Conservation (phyloP, 2,113 vertebrate species). For the Scophthalmus maximus region DNA sequence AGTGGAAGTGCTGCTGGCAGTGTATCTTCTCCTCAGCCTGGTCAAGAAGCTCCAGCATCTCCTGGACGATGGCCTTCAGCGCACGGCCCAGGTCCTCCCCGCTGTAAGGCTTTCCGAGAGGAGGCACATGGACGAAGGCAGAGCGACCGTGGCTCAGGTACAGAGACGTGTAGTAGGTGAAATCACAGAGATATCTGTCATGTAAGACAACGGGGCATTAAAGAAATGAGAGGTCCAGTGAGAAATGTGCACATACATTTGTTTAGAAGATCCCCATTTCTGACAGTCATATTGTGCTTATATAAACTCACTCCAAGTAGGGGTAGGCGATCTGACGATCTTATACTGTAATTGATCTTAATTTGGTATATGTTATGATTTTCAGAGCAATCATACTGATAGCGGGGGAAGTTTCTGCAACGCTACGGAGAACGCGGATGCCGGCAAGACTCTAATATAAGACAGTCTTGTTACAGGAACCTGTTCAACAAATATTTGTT, state of each 20-base stretch:
- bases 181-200: conserved; percentile 94
- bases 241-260: not conserved
- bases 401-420: too few relatives aligned
- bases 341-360: too few relatives aligned
- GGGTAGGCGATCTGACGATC: too few relatives aligned
- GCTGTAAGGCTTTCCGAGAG: conserved; percentile 90
- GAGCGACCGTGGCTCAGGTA: conserved; percentile 91
- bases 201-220: not conserved
- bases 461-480: too few relatives aligned
- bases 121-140: conserved; percentile 94
- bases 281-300: not conserved
- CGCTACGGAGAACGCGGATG: too few relatives aligned
- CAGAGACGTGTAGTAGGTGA: conserved; percentile 94
- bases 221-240: not conserved
- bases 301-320: not conserved
- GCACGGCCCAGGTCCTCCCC: conserved; percentile 91
- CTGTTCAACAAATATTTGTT: too few relatives aligned
- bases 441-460: too few relatives aligned
- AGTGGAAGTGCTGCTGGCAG: conserved; percentile 86
- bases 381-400: too few relatives aligned
- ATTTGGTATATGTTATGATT: too few relatives aligned
- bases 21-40: conserved; percentile 81
- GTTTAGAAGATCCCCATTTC: not conserved
- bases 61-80: conserved; percentile 88
- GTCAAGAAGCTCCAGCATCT: conserved; percentile 89